phyloP scores from a whole-genome alignment of 2,113 vertebrate species.

The Platanista minor region DNA sequence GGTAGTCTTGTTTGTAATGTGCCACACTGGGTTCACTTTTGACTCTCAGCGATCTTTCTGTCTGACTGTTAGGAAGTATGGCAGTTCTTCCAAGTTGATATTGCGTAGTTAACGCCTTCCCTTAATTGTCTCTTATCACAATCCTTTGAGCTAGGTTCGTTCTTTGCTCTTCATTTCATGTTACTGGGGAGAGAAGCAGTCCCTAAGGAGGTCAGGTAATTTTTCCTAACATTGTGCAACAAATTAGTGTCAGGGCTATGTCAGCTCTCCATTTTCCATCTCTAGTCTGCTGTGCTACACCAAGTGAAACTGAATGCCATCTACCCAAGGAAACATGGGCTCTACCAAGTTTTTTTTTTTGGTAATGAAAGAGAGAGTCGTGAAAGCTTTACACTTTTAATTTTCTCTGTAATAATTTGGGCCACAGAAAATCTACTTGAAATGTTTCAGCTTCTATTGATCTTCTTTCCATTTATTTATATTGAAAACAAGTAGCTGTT shows the following conservation, averaged over 20 bases:
- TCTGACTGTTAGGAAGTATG: constrained; percentile 8
- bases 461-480: constrained; percentile 9
- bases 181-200: not conserved
- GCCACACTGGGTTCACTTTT: not conserved
- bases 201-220: constrained; percentile 35
- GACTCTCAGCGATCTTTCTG: not conserved
- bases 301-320: not conserved
- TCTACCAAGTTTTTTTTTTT: constrained; percentile 11
- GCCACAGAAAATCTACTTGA: constrained; percentile 21
- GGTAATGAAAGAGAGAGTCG: not conserved
- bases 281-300: not conserved
- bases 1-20: not conserved
- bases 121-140: constrained; percentile 16
- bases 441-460: constrained; percentile 13
- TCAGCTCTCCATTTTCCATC: not conserved
- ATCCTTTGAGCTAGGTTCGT: not conserved
- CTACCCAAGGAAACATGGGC: not conserved
- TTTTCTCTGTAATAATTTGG: constrained; percentile 52
- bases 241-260: constrained; percentile 29
- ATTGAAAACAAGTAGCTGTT: constrained; percentile 13
- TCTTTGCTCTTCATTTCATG: constrained; percentile 43
- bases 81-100: not conserved
- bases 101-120: constrained; percentile 8
- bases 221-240: constrained; percentile 36
- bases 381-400: constrained; percentile 17